These are phyloP conservation scores for Blera fallax DNA, from an alignment of 2,888 invertebrate genomes.

Conservation along the genomic window DNA sequence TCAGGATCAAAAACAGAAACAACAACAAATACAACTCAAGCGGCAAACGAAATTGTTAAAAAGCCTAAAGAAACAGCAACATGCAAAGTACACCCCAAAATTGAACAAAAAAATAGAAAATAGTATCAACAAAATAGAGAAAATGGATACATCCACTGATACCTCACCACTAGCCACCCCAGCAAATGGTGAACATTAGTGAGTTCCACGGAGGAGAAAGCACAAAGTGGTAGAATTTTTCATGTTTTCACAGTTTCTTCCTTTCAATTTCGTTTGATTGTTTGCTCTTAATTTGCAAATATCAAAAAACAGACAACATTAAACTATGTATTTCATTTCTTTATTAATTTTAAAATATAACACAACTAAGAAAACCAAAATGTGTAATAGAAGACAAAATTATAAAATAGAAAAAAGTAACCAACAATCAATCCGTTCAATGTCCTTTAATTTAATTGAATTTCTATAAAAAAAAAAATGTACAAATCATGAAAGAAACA, in stretches of 20 bases:
- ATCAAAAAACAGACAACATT: conserved; percentile 38
- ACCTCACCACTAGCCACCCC: conserved; percentile 7
- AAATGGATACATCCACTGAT: conserved; percentile 35
- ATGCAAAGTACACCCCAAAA: conserved; percentile 1
- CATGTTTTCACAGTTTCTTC: conserved; percentile 49
- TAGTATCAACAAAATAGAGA: conserved; percentile 18
- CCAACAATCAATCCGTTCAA: conserved; percentile 19
- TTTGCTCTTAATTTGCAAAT: conserved; percentile 59
- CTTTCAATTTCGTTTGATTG: conserved; percentile 65
- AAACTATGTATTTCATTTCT: conserved; percentile 56
- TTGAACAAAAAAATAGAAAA: conserved; percentile 20
- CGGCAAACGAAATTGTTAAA: conserved; percentile 52
- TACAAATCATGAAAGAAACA: conserved; percentile 18
- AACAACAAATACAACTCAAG: conserved; percentile 1
- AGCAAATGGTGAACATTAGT: conserved; percentile 20
- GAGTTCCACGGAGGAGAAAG: conserved; percentile 41
- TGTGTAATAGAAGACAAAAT: conserved; percentile 17
- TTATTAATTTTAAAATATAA: conserved; percentile 41
- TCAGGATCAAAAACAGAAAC: conserved; percentile 38
- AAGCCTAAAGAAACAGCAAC: conserved; percentile 31
- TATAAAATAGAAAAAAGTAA: conserved; percentile 22
- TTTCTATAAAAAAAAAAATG: conserved; percentile 63
- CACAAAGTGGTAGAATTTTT: conserved; percentile 63
- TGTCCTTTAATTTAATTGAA: conserved; percentile 18
- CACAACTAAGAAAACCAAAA: conserved; percentile 23